These are phyloP conservation scores for Troglohyphantes excavatus DNA, from an alignment of 2,888 invertebrate species.

Conservation along the genomic window DNA sequence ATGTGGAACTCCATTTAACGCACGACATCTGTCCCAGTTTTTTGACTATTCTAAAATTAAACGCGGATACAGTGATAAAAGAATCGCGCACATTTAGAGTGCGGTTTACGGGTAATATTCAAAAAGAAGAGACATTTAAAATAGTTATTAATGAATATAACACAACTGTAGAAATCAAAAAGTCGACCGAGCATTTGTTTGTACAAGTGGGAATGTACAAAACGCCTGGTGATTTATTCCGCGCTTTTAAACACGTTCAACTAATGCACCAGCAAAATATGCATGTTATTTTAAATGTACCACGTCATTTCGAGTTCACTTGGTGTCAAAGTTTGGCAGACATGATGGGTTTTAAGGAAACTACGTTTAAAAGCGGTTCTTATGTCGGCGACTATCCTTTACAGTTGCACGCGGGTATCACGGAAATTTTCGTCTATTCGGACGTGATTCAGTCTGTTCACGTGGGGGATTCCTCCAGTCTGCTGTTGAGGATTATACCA, in stretches of 20 bases:
- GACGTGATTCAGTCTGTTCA: conserved; percentile 36
- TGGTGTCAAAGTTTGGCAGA: conserved; percentile 42
- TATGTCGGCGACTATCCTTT: conserved; percentile 34
- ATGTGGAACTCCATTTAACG: background rate
- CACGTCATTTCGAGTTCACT: too few relatives aligned
- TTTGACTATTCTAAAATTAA: background rate
- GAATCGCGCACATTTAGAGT: background rate
- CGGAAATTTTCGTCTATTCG: conserved; percentile 57
- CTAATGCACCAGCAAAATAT: conserved; percentile 7
- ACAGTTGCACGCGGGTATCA: conserved; percentile 30
- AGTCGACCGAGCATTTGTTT: background rate
- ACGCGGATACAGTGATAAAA: background rate
- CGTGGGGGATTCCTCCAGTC: conserved; percentile 41
- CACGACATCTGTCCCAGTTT: background rate
- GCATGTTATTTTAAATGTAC: conserved; percentile 1
- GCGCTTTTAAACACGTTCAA: conserved; percentile 1
- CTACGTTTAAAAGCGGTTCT: background rate
- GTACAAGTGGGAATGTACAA: conserved; percentile 33
- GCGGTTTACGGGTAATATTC: background rate
- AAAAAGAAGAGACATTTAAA: background rate
- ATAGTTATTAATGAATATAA: conserved; percentile 2
- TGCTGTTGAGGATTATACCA: conserved; percentile 50
- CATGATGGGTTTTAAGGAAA: conserved; percentile 12
- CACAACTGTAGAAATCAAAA: background rate
- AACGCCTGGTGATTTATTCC: conserved; percentile 5